Evolutionary conservation across 2,888 invertebrate species (phyloP), one percentile per base, ranked within the genome.

Genomic region (Leptopterna dolabrata): DNA sequence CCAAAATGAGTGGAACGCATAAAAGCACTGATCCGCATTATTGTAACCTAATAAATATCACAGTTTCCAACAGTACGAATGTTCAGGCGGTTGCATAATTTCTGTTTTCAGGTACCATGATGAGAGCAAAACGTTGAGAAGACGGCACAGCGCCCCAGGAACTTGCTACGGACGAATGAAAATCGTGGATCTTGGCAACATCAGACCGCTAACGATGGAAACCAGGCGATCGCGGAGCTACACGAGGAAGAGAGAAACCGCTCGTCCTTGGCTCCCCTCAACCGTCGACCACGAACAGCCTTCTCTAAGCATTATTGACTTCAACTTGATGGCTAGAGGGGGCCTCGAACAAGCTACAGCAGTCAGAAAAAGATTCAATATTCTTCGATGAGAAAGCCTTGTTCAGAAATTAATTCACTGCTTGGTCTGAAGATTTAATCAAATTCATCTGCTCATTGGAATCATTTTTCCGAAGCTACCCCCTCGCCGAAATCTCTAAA

Each of bases 241-340:
- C 80, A 63, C 87, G 19, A 36, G 78, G 9, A 13, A 41, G 14
- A 24, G 80, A 6, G 70, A 87, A 0, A n/a, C 45, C 0, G 43
- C 19, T 55, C 78, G 80, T 24, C 36, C 86, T 3, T 71, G 73
- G 73, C 63, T 16, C 36, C 51, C 55, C 7, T 27, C 81, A 16
- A 6, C 47, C 1, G n/a, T 16, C 16, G 30, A 30, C 27, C 86
- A 51, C 9, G 36, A 78, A 29, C 76, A 73, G 55, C 95, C 95
- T n/a, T 93, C 94, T 90, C 93, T 95, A 88, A 94, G 95, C 36
- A 95, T 95, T 90, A 95, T 95, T 89, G 95, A 95, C 92, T 94
- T 95, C 91, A 95, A 95, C 92, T 93, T 94, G 91, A 93, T 95
- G 91, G 94, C 95, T 7, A 92, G 94, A 83, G 94, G 94, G 47